phyloP scores from a whole-genome alignment of 2,797 vertebrate species.

The Eupleurogrammus muticus region DNA sequence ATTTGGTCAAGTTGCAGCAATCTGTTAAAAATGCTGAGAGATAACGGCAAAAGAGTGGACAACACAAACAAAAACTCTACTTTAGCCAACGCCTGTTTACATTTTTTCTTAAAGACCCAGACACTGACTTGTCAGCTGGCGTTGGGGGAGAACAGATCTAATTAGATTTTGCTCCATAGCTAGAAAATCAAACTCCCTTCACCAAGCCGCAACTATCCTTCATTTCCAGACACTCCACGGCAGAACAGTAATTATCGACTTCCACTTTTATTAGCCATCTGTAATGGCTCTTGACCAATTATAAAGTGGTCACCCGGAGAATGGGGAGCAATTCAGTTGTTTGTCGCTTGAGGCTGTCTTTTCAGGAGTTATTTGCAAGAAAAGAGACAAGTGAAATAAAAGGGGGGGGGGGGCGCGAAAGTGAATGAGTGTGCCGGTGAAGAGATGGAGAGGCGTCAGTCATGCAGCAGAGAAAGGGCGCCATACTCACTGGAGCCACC shows the following conservation, averaged over 20 bases:
- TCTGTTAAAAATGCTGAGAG: constrained; percentile 22
- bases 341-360: constrained; percentile 50
- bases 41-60: constrained; percentile 20
- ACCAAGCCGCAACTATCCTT: constrained; percentile 50
- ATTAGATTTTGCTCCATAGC: constrained; percentile 65
- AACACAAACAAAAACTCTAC: constrained; percentile 18
- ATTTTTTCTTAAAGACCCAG: constrained; percentile 53
- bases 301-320: constrained; percentile 53
- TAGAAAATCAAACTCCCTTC: constrained; percentile 44
- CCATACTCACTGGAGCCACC: constrained; percentile 25
- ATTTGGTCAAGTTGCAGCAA: too few species aligned
- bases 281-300: constrained; percentile 68
- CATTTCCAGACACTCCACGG: constrained; percentile 51
- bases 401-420: neutral
- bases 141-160: constrained; percentile 63
- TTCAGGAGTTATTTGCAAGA: constrained; percentile 52
- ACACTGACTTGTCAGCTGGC: constrained; percentile 49
- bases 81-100: constrained; percentile 57
- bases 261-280: constrained; percentile 67
- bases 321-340: constrained; percentile 33
- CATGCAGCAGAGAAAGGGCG: constrained; percentile 3
- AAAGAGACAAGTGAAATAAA: constrained; percentile 32
- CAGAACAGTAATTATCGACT: constrained; percentile 65
- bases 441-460: constrained; percentile 18
- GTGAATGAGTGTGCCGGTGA: constrained; percentile 10